Evolutionary conservation across 2,113 vertebrate genomes (phyloP).

Genomic region (Tychaedon coryphoeus): DNA sequence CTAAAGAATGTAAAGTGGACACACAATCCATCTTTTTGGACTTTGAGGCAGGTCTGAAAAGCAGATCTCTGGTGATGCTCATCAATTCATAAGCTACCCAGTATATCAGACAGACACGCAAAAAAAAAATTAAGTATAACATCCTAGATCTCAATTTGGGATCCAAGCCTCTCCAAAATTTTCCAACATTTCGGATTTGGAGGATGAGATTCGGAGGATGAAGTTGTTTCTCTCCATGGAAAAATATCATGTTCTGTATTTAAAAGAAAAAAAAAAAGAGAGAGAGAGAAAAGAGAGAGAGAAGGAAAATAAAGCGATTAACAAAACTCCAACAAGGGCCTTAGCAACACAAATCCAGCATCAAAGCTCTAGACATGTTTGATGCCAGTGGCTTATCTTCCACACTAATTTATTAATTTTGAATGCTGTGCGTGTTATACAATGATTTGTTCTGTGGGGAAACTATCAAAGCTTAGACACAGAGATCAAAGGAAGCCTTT

Average conservation of each 20-base stretch:
- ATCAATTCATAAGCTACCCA: not conserved
- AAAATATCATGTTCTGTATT: not conserved
- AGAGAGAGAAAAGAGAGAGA: fast-evolving
- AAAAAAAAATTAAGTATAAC: not conserved
- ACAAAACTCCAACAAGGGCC: not conserved
- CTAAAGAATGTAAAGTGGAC: not conserved
- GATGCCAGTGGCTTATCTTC: slow-evolving; percentile 44
- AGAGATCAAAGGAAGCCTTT: slow-evolving; percentile 33
- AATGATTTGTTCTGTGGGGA: slow-evolving; percentile 7
- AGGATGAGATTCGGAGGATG: not conserved
- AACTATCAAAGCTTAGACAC: slow-evolving; percentile 4
- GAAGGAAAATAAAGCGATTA: not conserved
- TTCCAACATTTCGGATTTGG: not conserved
- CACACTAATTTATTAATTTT: slow-evolving; percentile 52
- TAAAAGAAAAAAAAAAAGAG: not conserved
- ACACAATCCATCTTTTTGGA: not conserved
- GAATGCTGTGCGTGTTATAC: not conserved
- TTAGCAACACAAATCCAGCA: slow-evolving; percentile 33
- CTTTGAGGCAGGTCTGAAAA: not conserved
- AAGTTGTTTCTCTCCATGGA: not conserved
- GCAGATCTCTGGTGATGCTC: not conserved
- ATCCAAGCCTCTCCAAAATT: not conserved
- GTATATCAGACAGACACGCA: not conserved
- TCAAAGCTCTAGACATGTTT: slow-evolving; percentile 36
- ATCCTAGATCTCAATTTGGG: not conserved